Conservation (phyloP, 2,113 vertebrate genomes). For the Pygoscelis adeliae region DNA sequence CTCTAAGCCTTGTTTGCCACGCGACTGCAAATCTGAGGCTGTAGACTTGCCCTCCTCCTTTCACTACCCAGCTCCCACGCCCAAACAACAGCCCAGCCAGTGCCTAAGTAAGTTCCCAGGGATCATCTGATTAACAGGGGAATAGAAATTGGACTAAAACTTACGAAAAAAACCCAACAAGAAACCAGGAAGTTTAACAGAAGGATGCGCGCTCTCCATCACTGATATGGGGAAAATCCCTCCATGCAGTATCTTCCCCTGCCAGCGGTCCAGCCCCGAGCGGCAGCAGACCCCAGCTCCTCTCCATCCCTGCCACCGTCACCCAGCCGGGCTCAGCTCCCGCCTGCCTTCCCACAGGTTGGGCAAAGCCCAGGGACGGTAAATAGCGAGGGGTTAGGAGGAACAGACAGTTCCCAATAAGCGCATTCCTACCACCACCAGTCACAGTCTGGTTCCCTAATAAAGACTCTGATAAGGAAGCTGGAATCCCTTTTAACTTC, state of each 20-base stretch:
- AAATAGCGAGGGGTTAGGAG: background rate
- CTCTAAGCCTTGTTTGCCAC: background rate
- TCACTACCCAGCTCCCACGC: background rate
- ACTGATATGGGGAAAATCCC: background rate
- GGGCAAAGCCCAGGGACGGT: background rate
- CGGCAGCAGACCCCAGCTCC: background rate
- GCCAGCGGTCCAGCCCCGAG: background rate
- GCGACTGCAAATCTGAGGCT: background rate
- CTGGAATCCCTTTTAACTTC: constrained; percentile 65
- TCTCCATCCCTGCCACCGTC: background rate
- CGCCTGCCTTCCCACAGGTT: background rate
- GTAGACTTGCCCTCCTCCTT: background rate
- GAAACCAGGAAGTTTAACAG: background rate
- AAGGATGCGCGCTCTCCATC: background rate
- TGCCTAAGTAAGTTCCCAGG: background rate
- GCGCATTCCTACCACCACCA: constrained; percentile 33
- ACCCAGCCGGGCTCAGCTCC: background rate
- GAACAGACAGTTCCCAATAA: constrained; percentile 35
- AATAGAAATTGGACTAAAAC: background rate
- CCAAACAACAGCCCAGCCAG: background rate
- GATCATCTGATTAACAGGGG: background rate
- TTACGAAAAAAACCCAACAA: background rate
- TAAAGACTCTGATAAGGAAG: constrained; percentile 35
- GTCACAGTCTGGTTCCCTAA: constrained; percentile 41
- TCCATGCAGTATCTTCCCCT: background rate